phyloP scores from a whole-genome alignment of 2,113 vertebrate genomes.

The Sebastes fasciatus region DNA sequence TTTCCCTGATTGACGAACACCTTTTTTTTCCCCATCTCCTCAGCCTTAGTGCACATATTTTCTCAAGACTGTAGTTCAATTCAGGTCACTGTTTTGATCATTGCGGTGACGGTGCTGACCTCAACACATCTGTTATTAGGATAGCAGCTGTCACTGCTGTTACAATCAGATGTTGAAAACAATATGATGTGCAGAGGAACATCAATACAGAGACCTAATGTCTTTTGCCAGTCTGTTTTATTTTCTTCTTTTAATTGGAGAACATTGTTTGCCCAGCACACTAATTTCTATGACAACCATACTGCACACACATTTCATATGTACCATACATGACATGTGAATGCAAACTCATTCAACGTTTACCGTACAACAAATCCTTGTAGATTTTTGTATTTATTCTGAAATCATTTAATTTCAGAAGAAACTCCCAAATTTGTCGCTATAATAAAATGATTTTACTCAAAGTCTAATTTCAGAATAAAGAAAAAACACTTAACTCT shows the following conservation, averaged over 20 bases:
- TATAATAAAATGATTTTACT: not conserved
- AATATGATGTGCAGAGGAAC: not conserved
- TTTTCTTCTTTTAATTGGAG: not conserved
- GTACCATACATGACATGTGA: not conserved
- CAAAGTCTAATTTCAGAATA: not conserved
- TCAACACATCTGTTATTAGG: constrained; percentile 20
- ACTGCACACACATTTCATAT: not conserved
- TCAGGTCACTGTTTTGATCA: constrained; percentile 26
- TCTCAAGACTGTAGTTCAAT: constrained; percentile 13
- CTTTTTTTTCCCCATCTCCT: not conserved
- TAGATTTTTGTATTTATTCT: not conserved
- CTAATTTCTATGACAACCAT: not conserved
- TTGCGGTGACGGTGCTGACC: not conserved
- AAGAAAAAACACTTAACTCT: not conserved
- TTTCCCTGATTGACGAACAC: constrained; percentile 39
- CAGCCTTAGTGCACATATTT: constrained; percentile 17
- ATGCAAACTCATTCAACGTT: not conserved
- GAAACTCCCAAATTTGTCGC: not conserved
- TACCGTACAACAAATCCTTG: not conserved
- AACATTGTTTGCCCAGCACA: not conserved
- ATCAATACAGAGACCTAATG: not conserved
- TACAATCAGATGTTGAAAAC: not conserved
- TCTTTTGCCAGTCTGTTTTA: not conserved
- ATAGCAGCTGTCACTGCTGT: constrained; percentile 2
- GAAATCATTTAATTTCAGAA: not conserved